Conservation (phyloP, 1,140 invertebrate species). For the Spodoptera litura region DNA sequence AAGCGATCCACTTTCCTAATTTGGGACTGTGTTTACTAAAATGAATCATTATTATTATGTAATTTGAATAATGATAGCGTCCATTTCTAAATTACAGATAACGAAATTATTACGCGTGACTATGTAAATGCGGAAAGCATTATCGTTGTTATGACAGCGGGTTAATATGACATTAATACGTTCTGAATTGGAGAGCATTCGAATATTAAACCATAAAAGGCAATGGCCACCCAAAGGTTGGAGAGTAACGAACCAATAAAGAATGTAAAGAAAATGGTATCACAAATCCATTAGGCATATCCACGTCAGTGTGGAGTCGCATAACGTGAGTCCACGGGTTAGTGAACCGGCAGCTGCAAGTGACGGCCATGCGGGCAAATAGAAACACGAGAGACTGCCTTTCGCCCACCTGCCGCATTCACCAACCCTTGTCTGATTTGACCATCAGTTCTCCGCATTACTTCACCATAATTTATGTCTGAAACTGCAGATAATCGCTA, state of each 20-base stretch:
- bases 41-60: slow-evolving; percentile 7
- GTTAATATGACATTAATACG: not conserved
- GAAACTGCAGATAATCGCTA: slow-evolving; percentile 22
- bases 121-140: not conserved
- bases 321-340: slow-evolving; percentile 64
- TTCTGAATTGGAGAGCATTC: not conserved
- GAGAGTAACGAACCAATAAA: slow-evolving; percentile 11
- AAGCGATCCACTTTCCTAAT: slow-evolving; percentile 56
- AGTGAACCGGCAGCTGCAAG: slow-evolving; percentile 74
- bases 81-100: not conserved
- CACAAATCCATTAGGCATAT: slow-evolving; percentile 59
- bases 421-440: slow-evolving; percentile 22
- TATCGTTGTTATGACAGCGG: slow-evolving; percentile 13
- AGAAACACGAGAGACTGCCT: slow-evolving; percentile 60
- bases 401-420: slow-evolving; percentile 63
- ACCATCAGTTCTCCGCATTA: slow-evolving; percentile 26
- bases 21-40: slow-evolving; percentile 47
- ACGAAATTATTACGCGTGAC: not conserved
- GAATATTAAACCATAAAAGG: slow-evolving; percentile 5
- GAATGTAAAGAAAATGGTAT: slow-evolving; percentile 54
- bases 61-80: not conserved
- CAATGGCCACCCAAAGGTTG: slow-evolving; percentile 12
- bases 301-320: slow-evolving; percentile 46
- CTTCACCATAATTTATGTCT: slow-evolving; percentile 18
- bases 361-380: slow-evolving; percentile 65